Base-by-base conservation (phyloP, 2,888 invertebrate genomes). In the Mactromeris polynyma region DNA sequence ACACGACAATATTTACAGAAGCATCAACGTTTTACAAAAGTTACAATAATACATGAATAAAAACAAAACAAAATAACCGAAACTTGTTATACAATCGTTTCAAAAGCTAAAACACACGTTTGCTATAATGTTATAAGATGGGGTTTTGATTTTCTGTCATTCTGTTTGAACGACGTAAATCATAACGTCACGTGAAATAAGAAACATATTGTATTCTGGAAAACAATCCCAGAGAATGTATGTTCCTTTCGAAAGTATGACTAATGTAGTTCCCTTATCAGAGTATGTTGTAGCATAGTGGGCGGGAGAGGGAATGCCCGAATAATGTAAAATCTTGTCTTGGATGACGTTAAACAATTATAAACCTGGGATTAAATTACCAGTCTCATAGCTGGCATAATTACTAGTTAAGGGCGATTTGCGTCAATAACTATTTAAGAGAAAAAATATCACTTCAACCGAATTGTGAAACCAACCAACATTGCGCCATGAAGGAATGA, bases 331-430 rank as follows among this genome's bases (percentile, higher is more conserved):
- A 64, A 26, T 51, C 11, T 11, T 11, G 26, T 64, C 58, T 64
- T 26, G 58, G 58, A 64, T 64, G 58, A 64, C 58, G 26, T n/a
- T 64, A 9, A 64, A 64, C 58, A 64, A 64, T 64, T 64, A 64
- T 64, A 7, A 64, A 26, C n/a, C 21, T 9, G 26, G 3, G 58
- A 64, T 64, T 4, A 26, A 64, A 64, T 64, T 26, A 64, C 58
- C 26, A 64, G 58, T 64, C 58, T 26, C 6, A n/a, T 26, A 6
- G 26, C 58, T 58, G 2, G 1, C 21, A 26, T 64, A 64, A 64
- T 64, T 26, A 64, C 58, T 26, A 4, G n/a, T 64, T 26, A 26
- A 26, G 58, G 26, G 26, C n/a, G 26, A n/a, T 9, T 26, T 58
- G 26, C 26, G 26, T 64, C 58, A 64, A 64, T 64, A 64, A 64